Base-by-base conservation (phyloP, 2,888 invertebrate genomes). In the Drosophila falleni region DNA sequence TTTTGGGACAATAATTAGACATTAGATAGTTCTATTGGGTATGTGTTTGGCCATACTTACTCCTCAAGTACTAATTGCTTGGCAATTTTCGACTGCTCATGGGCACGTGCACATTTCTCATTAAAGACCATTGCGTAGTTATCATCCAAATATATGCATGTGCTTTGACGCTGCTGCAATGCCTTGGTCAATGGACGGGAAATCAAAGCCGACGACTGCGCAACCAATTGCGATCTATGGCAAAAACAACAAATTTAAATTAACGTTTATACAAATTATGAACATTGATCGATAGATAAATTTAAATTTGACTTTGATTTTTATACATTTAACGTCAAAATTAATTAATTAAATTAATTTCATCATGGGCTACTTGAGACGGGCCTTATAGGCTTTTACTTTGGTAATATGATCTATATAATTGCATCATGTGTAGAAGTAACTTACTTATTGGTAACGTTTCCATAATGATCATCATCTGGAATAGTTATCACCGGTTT, bases 71-170 rank as follows among this genome's bases (percentile, higher is more conserved):
- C 66, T 2, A 71, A 0, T 10, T 35, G 31, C 6, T 49, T 71
- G 0, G n/a, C 35, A 19, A 66, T 67, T 1, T 51, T 58, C 0
- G 29, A 2, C 26, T 78, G 68, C 59, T 56, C 6, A 0, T 58
- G 53, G 5, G 8, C 5, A 0, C 67, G 67, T 0, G 26, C 51
- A 5, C 35, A 37, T 13, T 64, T 69, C n/a, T 70, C 15, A 0
- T n/a, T 58, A 3, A 72, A 80, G 0, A 47, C 2, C 0, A 62
- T 35, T 9, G 33, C 26, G 19, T 26, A 84, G n/a, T 54, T 61
- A 1, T 83, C 70, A 0, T 71, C 42, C 2, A 60, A 78, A 23
- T 62, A 89, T 0, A 58, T 26, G 2, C 70, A 72, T 3, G 16
- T 37, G 10, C 41, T 66, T 3, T 79, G 60, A 1, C 68, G 80